Evolutionary conservation across 2,888 invertebrate species (phyloP).

Genomic region (Colostygia pectinataria): DNA sequence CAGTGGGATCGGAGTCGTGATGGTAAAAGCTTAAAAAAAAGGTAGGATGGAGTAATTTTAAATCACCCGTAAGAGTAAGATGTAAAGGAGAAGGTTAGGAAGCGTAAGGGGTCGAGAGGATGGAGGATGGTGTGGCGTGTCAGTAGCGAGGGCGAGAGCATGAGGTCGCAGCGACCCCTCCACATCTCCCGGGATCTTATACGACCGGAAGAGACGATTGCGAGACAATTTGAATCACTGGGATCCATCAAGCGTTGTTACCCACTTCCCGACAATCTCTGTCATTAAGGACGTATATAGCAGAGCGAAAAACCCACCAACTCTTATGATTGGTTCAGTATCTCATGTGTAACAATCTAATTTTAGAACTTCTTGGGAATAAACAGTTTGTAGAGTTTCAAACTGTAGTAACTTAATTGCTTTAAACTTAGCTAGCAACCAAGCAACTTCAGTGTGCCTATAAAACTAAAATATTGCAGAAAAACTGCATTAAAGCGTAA

Average conservation of each 20-base stretch:
- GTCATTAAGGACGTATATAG: conserved; percentile 31
- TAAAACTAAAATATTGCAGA: conserved; percentile 15
- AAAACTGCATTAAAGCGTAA: conserved; percentile 18
- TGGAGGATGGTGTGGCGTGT: conserved; percentile 37
- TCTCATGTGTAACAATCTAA: too few relatives aligned
- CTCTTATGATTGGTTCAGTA: too few relatives aligned
- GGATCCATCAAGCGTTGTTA: conserved; percentile 61
- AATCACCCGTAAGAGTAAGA: too few relatives aligned
- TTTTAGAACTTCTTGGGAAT: too few relatives aligned
- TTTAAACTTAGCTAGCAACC: neutral
- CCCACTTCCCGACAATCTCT: conserved; percentile 58
- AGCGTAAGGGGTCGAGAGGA: too few relatives aligned
- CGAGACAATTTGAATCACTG: conserved; percentile 75
- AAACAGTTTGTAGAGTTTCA: too few relatives aligned
- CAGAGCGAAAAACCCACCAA: conserved; percentile 38
- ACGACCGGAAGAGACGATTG: conserved; percentile 68
- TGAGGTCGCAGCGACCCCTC: conserved; percentile 40
- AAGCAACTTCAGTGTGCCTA: conserved; percentile 2
- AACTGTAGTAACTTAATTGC: too few relatives aligned
- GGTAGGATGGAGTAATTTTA: too few relatives aligned
- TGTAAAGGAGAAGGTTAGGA: too few relatives aligned
- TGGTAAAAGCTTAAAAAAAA: too few relatives aligned
- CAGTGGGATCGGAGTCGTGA: too few relatives aligned
- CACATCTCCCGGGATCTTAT: conserved; percentile 41
- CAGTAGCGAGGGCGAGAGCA: conserved; percentile 37